These are phyloP conservation scores for Fregetta grallaria DNA, from an alignment of 2,113 vertebrate genomes.

Conservation along the genomic window DNA sequence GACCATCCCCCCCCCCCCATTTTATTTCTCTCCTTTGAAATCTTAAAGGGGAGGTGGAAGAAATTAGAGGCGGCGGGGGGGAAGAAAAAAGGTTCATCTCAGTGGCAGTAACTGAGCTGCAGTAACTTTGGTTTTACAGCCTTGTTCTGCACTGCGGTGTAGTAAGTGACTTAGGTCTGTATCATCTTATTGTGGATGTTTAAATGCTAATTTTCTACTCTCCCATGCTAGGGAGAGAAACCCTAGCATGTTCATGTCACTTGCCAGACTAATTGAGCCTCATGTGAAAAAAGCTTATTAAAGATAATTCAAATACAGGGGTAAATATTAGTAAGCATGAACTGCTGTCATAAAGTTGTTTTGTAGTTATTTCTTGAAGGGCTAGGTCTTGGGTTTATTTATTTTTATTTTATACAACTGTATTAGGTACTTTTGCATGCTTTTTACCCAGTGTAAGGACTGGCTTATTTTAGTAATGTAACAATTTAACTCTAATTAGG, in stretches of 20 bases:
- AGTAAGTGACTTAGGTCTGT: not conserved
- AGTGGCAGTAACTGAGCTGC: not conserved
- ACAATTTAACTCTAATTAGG: not conserved
- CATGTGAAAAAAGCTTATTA: not conserved
- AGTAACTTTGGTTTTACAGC: not conserved
- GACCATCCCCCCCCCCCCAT: accelerated
- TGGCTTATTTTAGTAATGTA: not conserved
- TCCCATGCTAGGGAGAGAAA: not conserved
- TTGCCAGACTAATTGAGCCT: not conserved
- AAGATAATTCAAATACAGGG: not conserved
- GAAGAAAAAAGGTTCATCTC: not conserved
- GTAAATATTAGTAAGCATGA: not conserved
- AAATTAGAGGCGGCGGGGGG: not conserved
- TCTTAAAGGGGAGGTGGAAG: not conserved
- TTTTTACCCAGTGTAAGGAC: not conserved
- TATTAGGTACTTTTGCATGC: not conserved
- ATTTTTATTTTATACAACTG: not conserved
- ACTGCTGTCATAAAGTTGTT: not conserved
- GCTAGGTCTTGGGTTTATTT: not conserved
- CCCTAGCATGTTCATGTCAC: not conserved
- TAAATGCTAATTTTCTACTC: not conserved
- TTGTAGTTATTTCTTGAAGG: not conserved
- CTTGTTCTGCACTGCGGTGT: not conserved
- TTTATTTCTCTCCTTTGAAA: not conserved
- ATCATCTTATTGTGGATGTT: not conserved